Conservation (phyloP, 2,888 invertebrate genomes). For the Punctoribates punctum region DNA sequence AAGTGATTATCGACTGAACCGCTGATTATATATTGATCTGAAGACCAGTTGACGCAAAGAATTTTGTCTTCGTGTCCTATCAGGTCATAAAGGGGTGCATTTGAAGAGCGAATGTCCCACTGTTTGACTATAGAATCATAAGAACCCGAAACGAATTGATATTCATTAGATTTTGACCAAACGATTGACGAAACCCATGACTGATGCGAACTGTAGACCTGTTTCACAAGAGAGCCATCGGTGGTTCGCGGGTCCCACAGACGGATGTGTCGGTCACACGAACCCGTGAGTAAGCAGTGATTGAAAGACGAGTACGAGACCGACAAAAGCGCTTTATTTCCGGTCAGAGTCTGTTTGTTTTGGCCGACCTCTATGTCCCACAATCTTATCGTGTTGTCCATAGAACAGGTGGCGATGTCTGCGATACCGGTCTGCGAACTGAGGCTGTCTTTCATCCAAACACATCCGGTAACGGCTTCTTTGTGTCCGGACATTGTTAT, state of each 20-base stretch:
- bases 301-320: slow-evolving; percentile 75
- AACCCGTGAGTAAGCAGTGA: slow-evolving; percentile 71
- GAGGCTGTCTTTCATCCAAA: slow-evolving; percentile 61
- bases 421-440: slow-evolving; percentile 59
- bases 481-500: slow-evolving; percentile 86
- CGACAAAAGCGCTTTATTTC: slow-evolving; percentile 85
- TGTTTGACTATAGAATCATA: slow-evolving; percentile 87
- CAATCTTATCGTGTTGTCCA: slow-evolving; percentile 90
- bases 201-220: slow-evolving; percentile 79
- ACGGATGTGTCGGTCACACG: slow-evolving; percentile 83
- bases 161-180: slow-evolving; percentile 78
- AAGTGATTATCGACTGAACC: slow-evolving; percentile 91
- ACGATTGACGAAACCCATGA: slow-evolving; percentile 87
- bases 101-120: slow-evolving; percentile 91
- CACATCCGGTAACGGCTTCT: slow-evolving; percentile 71
- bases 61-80: slow-evolving; percentile 82
- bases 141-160: slow-evolving; percentile 85
- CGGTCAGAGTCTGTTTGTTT: slow-evolving; percentile 54
- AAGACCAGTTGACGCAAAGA: slow-evolving; percentile 89
- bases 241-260: slow-evolving; percentile 86
- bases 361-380: slow-evolving; percentile 86
- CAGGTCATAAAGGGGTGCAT: slow-evolving; percentile 85
- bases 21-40: slow-evolving; percentile 76
- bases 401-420: slow-evolving; percentile 66
- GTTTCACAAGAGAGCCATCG: slow-evolving; percentile 81